Evolutionary conservation across 2,888 invertebrate species (phyloP), one percentile per base, ranked within the genome.

Genomic region (Acronicta aceris): DNA sequence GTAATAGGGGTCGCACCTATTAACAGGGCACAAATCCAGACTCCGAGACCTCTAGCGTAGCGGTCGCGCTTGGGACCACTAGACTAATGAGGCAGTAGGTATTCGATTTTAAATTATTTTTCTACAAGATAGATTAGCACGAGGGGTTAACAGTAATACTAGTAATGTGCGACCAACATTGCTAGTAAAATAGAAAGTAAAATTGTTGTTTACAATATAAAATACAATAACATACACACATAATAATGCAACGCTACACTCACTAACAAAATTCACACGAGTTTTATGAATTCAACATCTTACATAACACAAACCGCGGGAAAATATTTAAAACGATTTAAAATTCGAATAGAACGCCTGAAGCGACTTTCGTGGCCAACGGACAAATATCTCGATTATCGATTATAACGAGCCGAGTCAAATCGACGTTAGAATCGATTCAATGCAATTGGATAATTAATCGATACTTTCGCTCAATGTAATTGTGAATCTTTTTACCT

Each of bases 371-470:
- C 74, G 74, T 74, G 66, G 74, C 60, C 74, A 62, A 58, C 60
- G 56, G 65, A 85, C 84, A 84, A 81, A 78, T 70, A 85, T 86
- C 81, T 68, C 71, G 64, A 77, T 83, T 82, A 87, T 85, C 85
- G 82, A 82, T 85, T 84, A 78, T 77, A 76, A 76, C 79, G 74
- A 76, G 69, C 70, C 77, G 81, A 74, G 80, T 75, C 85, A 81
- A 86, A 88, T 87, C 81, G 81, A 74, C 74, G 79, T 78, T 79
- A 60, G 81, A 78, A 79, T 85, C 83, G 81, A 82, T 79, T 78
- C 78, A 71, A 76, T 78, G 69, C 70, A 70, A 51, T 72, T 67
- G 59, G 57, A 43, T 71, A 67, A 60, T 68, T 65, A 76, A 66
- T 79, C 66, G 71, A 67, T 69, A 86, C 88, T 88, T 88, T 88